These are phyloP conservation scores for Pagetopsis macropterus DNA, from an alignment of 2,797 vertebrate genomes.

Conservation along the genomic window DNA sequence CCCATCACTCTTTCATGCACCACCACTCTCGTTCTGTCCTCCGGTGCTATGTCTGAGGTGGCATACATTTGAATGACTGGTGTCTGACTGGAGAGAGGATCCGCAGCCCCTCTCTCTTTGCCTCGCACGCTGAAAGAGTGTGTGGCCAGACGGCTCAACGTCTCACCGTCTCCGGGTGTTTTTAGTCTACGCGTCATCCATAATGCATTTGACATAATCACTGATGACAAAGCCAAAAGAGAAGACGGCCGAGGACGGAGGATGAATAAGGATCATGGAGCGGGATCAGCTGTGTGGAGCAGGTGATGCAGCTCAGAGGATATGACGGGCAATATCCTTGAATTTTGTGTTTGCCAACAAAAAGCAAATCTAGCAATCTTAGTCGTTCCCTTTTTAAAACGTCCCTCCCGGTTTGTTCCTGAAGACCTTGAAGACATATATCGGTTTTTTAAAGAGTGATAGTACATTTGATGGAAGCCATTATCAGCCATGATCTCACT, in stretches of 20 bases:
- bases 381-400: background rate
- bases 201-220: conserved; percentile 49
- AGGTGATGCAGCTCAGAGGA: conserved; percentile 7
- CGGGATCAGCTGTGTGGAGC: background rate
- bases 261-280: conserved; percentile 20
- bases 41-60: conserved; percentile 48
- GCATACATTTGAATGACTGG: conserved; percentile 66
- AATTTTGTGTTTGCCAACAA: background rate
- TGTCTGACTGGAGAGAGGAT: conserved; percentile 37
- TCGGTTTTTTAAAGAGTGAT: too few relatives aligned
- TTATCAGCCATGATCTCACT: too few relatives aligned
- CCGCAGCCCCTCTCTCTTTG: conserved; percentile 18
- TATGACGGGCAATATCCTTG: too few relatives aligned
- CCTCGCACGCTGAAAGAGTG: conserved; percentile 22
- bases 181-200: conserved; percentile 37
- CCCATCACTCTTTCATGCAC: conserved; percentile 48
- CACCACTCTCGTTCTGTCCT: conserved; percentile 38
- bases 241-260: conserved; percentile 25
- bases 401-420: too few relatives aligned
- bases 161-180: conserved; percentile 23
- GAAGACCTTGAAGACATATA: too few relatives aligned
- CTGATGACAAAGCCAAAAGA: conserved; percentile 22
- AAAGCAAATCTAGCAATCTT: background rate
- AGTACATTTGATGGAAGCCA: too few relatives aligned
- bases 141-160: conserved; percentile 18